A percentile compares a stretch with the other conserved stretches of the same genome.
Conservation (phyloP, 2,888 invertebrate species). For the Dendrolimus pini region DNA sequence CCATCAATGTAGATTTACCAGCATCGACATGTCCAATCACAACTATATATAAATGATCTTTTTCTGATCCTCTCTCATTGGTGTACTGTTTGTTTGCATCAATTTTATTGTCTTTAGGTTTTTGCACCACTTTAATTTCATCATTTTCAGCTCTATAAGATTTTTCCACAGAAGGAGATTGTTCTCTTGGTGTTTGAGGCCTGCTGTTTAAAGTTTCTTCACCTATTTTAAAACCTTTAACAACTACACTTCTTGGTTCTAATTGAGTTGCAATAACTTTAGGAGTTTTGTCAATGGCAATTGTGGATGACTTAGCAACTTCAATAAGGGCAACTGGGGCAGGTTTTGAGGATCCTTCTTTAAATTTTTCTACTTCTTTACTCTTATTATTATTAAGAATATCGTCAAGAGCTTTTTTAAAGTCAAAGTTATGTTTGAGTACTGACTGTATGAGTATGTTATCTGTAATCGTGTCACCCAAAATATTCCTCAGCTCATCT, state of each 20-base stretch:
- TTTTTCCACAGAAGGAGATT: slow-evolving; percentile 82
- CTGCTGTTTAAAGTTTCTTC: slow-evolving; percentile 36
- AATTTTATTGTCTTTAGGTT: slow-evolving; percentile 71
- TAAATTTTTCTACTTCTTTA: slow-evolving; percentile 26
- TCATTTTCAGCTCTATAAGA: slow-evolving; percentile 50
- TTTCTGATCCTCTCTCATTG: slow-evolving; percentile 86
- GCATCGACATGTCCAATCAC: slow-evolving; percentile 98
- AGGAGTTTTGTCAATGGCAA: slow-evolving; percentile 35
- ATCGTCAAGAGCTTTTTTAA: slow-evolving; percentile 83
- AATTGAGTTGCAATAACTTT: slow-evolving; percentile 60
- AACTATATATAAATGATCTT: slow-evolving; percentile 93
- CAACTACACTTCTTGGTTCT: slow-evolving; percentile 56
- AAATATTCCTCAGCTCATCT: slow-evolving; percentile 86
- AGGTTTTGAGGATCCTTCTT: slow-evolving; percentile 27
- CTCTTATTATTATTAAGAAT: slow-evolving; percentile 72
- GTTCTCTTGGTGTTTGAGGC: slow-evolving; percentile 78
- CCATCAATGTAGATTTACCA: slow-evolving; percentile 98
- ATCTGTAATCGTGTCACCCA: slow-evolving; percentile 87
- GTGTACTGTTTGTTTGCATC: slow-evolving; percentile 80
- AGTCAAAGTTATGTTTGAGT: slow-evolving; percentile 83
- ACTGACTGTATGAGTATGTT: slow-evolving; percentile 83
- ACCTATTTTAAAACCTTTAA: slow-evolving; percentile 78
- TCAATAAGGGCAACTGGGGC: slow-evolving; percentile 35
- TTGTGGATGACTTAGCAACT: slow-evolving; percentile 38
- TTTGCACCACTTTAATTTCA: slow-evolving; percentile 62